Evolutionary conservation across 2,113 vertebrate genomes (phyloP), one percentile per base, ranked within the genome.

Genomic region (Epinephelus fuscoguttatus): DNA sequence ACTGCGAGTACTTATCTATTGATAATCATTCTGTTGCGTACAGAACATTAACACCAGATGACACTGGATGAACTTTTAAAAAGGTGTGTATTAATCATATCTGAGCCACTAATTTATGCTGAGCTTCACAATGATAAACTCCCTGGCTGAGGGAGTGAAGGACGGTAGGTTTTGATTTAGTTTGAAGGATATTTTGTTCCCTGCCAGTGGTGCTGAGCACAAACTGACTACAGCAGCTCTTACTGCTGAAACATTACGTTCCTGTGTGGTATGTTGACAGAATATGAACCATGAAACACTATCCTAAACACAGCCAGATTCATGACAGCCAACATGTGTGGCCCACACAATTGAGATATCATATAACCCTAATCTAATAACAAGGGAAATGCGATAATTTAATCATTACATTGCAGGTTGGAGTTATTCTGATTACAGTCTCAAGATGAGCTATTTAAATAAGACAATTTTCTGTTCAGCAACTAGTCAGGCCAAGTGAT

Each of bases 31-130:
- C 15, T 66, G 61, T 17, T 68, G 68, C 13, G 50, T 49, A 62
- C 70, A 78, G 81, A 81, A 88, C 75, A 70, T 81, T 33, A 80
- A 78, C 50, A 75, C 62, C 71, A 85, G 84, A 80, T 80, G 76
- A 78, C 68, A 45, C 18, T 40, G 60, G 23, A 67, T 57, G 19
- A 60, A 61, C 21, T n/a, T 33, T 45, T 37, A 5, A 70, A 70
- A 70, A 53, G 75, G 21, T 67, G 47, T 42, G 49, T 47, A 42
- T 40, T 18, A 63, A 25, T 66, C 57, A 70, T 53, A 67, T 71
- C 55, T 55, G 25, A 64, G 33, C 13, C 40, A 71, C 18, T 68
- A 27, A 73, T 53, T 70, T 42, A 47, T 68, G 50, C 73, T 73
- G 77, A 80, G 19, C 25, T 45, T 75, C 47, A 67, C n/a, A 17